Conservation (phyloP, 2,888 invertebrate genomes). For the Pocota personata region DNA sequence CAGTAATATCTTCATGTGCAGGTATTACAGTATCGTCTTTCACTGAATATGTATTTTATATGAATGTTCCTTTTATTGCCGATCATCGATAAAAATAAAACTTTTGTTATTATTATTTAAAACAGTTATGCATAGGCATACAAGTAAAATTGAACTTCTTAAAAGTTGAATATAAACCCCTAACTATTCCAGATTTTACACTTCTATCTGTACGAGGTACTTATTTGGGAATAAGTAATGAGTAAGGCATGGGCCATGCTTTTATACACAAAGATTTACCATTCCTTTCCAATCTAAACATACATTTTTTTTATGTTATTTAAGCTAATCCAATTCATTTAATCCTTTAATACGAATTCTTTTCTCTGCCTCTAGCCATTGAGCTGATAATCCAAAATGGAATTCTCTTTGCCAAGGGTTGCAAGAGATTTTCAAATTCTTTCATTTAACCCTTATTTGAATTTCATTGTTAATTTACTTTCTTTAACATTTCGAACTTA, state of each 20-base stretch:
- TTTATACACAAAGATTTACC: constrained; percentile 26
- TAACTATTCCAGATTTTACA: too few species aligned
- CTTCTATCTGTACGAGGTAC: background rate
- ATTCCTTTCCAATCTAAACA: constrained; percentile 7
- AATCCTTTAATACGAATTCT: constrained; percentile 43
- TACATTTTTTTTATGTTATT: constrained; percentile 2
- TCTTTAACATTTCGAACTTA: constrained; percentile 8
- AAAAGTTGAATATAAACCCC: too few species aligned
- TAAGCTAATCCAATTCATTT: constrained; percentile 65
- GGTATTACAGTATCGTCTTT: too few species aligned
- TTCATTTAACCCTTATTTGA: background rate
- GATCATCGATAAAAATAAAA: too few species aligned
- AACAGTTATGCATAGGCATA: too few species aligned
- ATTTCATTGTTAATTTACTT: background rate
- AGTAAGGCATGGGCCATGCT: background rate
- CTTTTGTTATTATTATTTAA: too few species aligned
- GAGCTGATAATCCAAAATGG: constrained; percentile 51
- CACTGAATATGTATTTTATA: too few species aligned
- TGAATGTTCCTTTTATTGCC: too few species aligned
- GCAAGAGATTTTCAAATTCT: constrained; percentile 55
- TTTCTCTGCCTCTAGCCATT: constrained; percentile 18
- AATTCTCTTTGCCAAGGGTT: constrained; percentile 54
- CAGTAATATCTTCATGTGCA: too few species aligned
- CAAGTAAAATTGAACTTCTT: too few species aligned
- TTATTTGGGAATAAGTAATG: background rate